Conservation (phyloP, 2,797 vertebrate species). For the Selene dorsalis region DNA sequence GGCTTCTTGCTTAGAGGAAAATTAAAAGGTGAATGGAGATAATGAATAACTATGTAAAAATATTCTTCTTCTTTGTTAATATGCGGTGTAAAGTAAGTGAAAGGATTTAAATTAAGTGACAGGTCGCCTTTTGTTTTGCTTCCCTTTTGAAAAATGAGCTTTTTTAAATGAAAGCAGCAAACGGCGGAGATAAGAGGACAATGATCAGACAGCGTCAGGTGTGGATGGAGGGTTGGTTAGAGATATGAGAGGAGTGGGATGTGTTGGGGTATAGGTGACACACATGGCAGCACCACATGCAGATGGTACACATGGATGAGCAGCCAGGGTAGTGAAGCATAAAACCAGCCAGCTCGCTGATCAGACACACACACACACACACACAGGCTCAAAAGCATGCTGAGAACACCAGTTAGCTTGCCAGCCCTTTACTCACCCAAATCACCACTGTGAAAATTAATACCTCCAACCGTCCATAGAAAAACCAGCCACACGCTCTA, state of each 20-base stretch:
- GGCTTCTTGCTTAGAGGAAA: slow-evolving; percentile 55
- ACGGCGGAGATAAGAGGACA: slow-evolving; percentile 39
- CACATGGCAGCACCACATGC: slow-evolving; percentile 82
- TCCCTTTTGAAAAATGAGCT: slow-evolving; percentile 46
- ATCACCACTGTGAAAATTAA: slow-evolving; percentile 85
- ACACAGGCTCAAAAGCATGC: slow-evolving; percentile 61
- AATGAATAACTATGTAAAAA: slow-evolving; percentile 56
- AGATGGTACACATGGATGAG: slow-evolving; percentile 81
- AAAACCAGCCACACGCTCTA: slow-evolving; percentile 51
- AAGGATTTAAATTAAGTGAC: slow-evolving; percentile 56
- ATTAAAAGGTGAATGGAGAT: slow-evolving; percentile 71
- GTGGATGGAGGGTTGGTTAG: slow-evolving; percentile 59
- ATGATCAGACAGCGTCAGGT: slow-evolving; percentile 61
- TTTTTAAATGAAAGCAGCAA: slow-evolving; percentile 38
- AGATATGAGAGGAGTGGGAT: slow-evolving; percentile 69
- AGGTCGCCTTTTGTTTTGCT: slow-evolving; percentile 51
- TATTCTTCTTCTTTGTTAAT: slow-evolving; percentile 58
- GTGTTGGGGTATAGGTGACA: slow-evolving; percentile 77
- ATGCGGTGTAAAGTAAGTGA: slow-evolving; percentile 43
- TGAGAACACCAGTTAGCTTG: slow-evolving; percentile 73
- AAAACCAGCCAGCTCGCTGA: slow-evolving; percentile 78
- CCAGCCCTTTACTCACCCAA: slow-evolving; percentile 81
- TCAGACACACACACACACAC: slow-evolving; percentile 47
- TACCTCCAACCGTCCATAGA: slow-evolving; percentile 76
- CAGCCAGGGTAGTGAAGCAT: slow-evolving; percentile 78